Conservation (phyloP, 2,797 vertebrate species). For the Ateles fusciceps region DNA sequence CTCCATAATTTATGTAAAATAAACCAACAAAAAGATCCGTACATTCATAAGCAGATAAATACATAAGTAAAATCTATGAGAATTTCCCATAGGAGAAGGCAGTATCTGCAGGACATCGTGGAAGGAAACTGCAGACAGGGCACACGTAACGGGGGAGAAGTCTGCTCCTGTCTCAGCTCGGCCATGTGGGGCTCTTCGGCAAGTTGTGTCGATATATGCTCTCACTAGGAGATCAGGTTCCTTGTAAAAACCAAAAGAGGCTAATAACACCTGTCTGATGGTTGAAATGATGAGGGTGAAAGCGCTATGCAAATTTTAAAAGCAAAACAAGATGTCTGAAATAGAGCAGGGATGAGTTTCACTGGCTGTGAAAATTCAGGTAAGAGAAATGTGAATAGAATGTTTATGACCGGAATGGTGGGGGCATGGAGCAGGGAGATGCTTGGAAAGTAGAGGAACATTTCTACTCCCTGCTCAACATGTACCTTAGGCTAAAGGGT, state of each 20-base stretch:
- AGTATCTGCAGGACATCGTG: background rate
- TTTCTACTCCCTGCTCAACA: background rate
- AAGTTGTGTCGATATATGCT: background rate
- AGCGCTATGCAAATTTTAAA: background rate
- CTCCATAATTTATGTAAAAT: background rate
- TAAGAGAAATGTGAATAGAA: background rate
- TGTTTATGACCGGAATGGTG: too few relatives aligned
- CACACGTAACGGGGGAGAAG: background rate
- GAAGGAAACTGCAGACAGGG: background rate
- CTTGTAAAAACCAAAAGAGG: background rate
- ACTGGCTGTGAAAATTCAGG: background rate
- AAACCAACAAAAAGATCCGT: background rate
- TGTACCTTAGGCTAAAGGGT: background rate
- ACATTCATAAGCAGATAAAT: background rate
- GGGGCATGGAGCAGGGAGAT: background rate
- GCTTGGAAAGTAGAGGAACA: background rate
- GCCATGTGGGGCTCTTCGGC: background rate
- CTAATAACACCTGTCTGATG: background rate
- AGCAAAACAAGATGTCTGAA: background rate
- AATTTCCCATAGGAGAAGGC: background rate
- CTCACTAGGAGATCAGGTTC: background rate
- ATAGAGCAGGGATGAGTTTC: background rate
- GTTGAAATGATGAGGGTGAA: background rate
- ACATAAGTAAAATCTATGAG: background rate
- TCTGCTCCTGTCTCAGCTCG: background rate